Evolutionary conservation across 2,113 vertebrate genomes (phyloP).

Genomic region (rat (Rattus norvegicus)): DNA sequence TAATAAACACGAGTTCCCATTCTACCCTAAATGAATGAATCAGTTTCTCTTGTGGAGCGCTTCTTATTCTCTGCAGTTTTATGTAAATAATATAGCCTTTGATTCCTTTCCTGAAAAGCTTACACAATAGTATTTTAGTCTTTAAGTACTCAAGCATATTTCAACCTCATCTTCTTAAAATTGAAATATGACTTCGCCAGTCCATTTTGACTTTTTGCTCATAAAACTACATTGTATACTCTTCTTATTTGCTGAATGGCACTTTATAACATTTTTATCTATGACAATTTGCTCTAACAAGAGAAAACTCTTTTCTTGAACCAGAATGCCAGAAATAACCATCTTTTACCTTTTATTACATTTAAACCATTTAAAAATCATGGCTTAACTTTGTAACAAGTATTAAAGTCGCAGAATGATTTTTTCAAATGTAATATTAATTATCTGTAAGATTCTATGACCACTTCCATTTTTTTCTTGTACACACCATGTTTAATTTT

Average conservation of each 20-base stretch:
- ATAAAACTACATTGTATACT: conserved; percentile 40
- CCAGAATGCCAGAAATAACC: background rate
- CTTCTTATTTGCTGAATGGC: conserved; percentile 20
- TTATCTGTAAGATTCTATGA: background rate
- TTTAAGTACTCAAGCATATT: conserved; percentile 56
- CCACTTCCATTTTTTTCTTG: background rate
- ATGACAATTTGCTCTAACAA: conserved; percentile 41
- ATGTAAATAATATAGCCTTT: conserved; percentile 57
- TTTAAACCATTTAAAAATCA: conserved; percentile 4
- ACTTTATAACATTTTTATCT: conserved; percentile 19
- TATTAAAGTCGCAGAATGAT: conserved; percentile 16
- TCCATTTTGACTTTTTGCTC: conserved; percentile 37
- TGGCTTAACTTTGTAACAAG: background rate
- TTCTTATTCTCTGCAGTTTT: conserved; percentile 52
- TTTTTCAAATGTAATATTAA: background rate
- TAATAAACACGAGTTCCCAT: conserved; percentile 66
- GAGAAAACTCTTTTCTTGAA: conserved; percentile 31
- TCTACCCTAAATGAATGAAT: conserved; percentile 67
- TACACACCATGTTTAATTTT: background rate
- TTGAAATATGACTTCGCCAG: conserved; percentile 4
- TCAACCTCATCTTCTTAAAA: conserved; percentile 56
- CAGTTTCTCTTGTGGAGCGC: conserved; percentile 11
- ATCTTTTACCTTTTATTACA: background rate
- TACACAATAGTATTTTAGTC: conserved; percentile 46
- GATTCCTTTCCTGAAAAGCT: conserved; percentile 41